These are phyloP conservation scores for Drosophila differens DNA, from an alignment of 2,888 invertebrate genomes.

Conservation along the genomic window DNA sequence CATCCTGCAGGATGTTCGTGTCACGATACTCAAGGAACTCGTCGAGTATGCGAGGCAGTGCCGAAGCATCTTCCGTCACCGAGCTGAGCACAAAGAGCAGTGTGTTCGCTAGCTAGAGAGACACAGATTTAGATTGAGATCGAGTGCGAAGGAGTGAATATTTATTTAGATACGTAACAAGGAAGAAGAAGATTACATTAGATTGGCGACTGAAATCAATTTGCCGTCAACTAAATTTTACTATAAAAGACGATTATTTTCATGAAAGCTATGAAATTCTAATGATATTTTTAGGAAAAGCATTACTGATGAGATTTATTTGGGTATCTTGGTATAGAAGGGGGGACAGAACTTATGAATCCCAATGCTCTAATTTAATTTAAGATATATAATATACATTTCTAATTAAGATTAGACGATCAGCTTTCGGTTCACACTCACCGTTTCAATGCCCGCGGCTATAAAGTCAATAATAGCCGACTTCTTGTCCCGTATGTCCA, in stretches of 20 bases:
- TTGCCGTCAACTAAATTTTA: background rate
- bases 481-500: slow-evolving; percentile 93
- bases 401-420: background rate
- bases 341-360: background rate
- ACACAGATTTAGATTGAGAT: slow-evolving; percentile 86
- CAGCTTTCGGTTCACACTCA: slow-evolving; percentile 76
- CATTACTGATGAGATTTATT: background rate
- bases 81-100: slow-evolving; percentile 91
- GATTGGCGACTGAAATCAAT: background rate
- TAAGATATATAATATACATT: background rate
- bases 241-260: background rate
- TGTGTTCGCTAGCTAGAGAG: slow-evolving; percentile 90
- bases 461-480: slow-evolving; percentile 94
- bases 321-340: background rate
- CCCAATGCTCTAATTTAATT: background rate
- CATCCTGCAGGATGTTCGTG: slow-evolving; percentile 87
- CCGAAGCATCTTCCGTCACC: slow-evolving; percentile 89
- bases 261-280: too few species aligned
- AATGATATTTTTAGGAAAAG: background rate
- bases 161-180: background rate
- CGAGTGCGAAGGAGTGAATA: slow-evolving; percentile 60
- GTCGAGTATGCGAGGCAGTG: slow-evolving; percentile 88
- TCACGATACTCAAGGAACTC: slow-evolving; percentile 87
- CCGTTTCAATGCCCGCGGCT: slow-evolving; percentile 94
- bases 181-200: background rate